Percentiles rank a stretch among this genome's conserved stretches.
phyloP scores from a whole-genome alignment of 2,888 invertebrate species.

The Hoplodrina blanda region DNA sequence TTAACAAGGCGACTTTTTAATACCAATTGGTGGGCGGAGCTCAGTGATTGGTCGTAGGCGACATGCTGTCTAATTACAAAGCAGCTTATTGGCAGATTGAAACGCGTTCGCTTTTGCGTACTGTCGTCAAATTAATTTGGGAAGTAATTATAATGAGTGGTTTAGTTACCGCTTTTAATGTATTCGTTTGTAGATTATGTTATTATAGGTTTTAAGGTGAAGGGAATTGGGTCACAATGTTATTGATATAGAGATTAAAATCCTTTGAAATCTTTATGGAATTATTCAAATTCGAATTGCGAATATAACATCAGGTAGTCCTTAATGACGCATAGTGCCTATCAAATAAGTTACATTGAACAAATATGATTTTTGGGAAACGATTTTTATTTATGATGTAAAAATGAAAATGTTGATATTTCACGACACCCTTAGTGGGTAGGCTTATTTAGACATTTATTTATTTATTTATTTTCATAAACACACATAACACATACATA shows the following conservation, averaged over 20 bases:
- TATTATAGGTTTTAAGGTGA: conserved; percentile 4
- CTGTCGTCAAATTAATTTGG: conserved; percentile 58
- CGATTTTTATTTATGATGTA: too few relatives aligned
- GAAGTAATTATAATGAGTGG: conserved; percentile 54
- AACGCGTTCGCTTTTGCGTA: conserved; percentile 48
- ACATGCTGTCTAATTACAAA: conserved; percentile 83
- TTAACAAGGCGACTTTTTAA: conserved; percentile 82
- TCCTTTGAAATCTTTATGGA: background rate
- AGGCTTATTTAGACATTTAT: too few relatives aligned
- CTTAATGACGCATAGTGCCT: too few relatives aligned
- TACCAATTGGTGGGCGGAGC: conserved; percentile 82
- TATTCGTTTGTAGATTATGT: conserved; percentile 16
- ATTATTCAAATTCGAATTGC: background rate
- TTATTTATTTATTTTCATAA: too few relatives aligned
- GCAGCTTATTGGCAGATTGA: conserved; percentile 68
- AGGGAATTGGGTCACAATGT: background rate
- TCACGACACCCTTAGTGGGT: too few relatives aligned
- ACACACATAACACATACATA: too few relatives aligned
- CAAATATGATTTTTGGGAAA: too few relatives aligned
- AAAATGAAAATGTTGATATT: too few relatives aligned
- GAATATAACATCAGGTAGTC: background rate
- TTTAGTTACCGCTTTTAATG: conserved; percentile 36
- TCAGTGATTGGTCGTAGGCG: conserved; percentile 67
- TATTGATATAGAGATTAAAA: background rate
- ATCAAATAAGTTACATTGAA: too few relatives aligned